phyloP scores from a whole-genome alignment of 1,140 invertebrate species.

The Xylocopa sonorina region DNA sequence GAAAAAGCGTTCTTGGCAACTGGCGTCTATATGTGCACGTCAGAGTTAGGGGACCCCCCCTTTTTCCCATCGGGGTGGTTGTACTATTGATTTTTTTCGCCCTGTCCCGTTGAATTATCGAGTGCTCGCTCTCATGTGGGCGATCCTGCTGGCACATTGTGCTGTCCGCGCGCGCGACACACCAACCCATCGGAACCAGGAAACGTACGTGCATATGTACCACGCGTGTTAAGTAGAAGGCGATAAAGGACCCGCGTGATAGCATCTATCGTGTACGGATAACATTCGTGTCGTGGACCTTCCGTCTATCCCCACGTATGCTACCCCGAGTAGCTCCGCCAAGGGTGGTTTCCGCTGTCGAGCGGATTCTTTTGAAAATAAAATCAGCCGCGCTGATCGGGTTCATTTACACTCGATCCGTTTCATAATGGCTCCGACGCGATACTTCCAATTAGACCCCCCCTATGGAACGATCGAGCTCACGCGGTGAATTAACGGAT shows the following conservation, averaged over 20 bases:
- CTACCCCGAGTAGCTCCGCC: no score
- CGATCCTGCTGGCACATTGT: conserved; percentile 64
- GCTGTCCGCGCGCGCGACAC: conserved; percentile 41
- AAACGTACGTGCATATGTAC: no score
- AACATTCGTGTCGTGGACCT: not conserved
- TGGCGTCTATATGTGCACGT: conserved; percentile 38
- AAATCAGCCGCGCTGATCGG: not conserved
- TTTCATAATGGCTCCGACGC: conserved; percentile 10
- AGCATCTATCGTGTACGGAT: conserved; percentile 9
- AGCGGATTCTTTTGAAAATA: not conserved
- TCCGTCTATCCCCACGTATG: not conserved
- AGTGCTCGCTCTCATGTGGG: conserved; percentile 62
- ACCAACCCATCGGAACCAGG: not conserved
- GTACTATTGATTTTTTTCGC: conserved; percentile 70
- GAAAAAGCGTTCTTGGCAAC: conserved; percentile 50
- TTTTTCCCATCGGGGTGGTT: conserved; percentile 61
- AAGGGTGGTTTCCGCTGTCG: no score
- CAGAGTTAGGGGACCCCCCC: conserved; percentile 59
- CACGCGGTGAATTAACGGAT: conserved; percentile 39
- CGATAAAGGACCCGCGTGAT: conserved; percentile 19
- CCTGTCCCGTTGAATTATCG: conserved; percentile 69
- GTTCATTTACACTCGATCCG: conserved; percentile 15
- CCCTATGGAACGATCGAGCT: conserved; percentile 1
- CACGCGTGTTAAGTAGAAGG: conserved; percentile 11
- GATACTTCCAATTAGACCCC: conserved; percentile 33